These are phyloP conservation scores for Lysandra bellargus DNA, from an alignment of 2,888 invertebrate genomes.

Conservation along the genomic window DNA sequence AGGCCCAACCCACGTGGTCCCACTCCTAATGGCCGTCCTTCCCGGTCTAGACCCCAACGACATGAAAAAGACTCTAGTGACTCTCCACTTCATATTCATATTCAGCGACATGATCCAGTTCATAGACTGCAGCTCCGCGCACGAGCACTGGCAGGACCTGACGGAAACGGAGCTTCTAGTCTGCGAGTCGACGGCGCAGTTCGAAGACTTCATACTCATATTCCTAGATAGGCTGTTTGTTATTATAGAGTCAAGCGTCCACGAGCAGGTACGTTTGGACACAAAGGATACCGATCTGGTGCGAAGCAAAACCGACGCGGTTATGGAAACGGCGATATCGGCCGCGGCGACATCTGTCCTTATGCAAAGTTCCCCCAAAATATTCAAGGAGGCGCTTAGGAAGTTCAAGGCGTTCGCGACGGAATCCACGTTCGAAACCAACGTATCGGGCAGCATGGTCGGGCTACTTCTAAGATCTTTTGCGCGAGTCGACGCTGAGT, in stretches of 20 bases:
- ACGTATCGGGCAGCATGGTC: slow-evolving; percentile 90
- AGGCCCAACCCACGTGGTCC: slow-evolving; percentile 90
- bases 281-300: slow-evolving; percentile 79
- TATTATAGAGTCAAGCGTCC: slow-evolving; percentile 85
- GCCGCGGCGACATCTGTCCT: slow-evolving; percentile 85
- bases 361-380: slow-evolving; percentile 85
- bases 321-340: slow-evolving; percentile 85
- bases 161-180: slow-evolving; percentile 87
- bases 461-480: slow-evolving; percentile 86
- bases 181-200: slow-evolving; percentile 90
- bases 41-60: slow-evolving; percentile 97
- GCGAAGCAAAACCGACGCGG: slow-evolving; percentile 85
- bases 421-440: slow-evolving; percentile 89
- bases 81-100: slow-evolving; percentile 89
- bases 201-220: slow-evolving; percentile 93
- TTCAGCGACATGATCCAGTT: slow-evolving; percentile 89
- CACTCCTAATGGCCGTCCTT: slow-evolving; percentile 87
- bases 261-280: slow-evolving; percentile 85
- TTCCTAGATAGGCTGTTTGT: slow-evolving; percentile 89
- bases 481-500: slow-evolving; percentile 83
- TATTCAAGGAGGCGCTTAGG: slow-evolving; percentile 83
- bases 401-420: slow-evolving; percentile 88
- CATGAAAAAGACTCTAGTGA: slow-evolving; percentile 86
- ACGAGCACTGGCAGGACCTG: slow-evolving; percentile 83
- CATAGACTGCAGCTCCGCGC: slow-evolving; percentile 91